Evolutionary conservation across 2,797 vertebrate species (phyloP).

Genomic region (Gallinago solitaria): DNA sequence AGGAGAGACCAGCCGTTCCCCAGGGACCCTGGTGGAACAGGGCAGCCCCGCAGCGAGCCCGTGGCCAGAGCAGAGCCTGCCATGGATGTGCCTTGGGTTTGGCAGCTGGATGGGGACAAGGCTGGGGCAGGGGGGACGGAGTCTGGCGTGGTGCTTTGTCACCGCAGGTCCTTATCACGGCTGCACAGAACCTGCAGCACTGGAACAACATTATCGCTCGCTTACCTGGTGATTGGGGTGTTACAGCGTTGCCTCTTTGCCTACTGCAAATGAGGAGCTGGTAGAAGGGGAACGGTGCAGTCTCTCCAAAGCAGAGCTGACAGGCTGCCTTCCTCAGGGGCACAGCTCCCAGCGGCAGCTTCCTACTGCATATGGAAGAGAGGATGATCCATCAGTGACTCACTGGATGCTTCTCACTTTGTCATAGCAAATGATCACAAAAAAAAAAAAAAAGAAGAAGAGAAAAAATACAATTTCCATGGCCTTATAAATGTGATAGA

Average conservation of each 20-base stretch:
- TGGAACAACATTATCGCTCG: background rate
- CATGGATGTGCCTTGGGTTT: background rate
- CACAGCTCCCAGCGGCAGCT: background rate
- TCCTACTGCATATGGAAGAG: conserved; percentile 7
- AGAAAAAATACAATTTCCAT: background rate
- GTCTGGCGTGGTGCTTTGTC: background rate
- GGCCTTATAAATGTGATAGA: background rate
- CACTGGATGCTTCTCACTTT: conserved; percentile 30
- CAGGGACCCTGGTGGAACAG: background rate
- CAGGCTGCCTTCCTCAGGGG: background rate
- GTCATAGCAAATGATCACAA: background rate
- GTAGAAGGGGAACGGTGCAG: background rate
- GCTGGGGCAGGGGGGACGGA: background rate
- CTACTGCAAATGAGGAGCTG: background rate
- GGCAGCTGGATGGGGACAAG: background rate
- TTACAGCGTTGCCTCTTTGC: background rate
- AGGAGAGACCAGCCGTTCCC: background rate
- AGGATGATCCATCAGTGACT: conserved; percentile 22
- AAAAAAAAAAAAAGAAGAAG: background rate
- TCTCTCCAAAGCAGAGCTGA: conserved; percentile 1
- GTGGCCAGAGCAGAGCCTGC: rapidly evolving
- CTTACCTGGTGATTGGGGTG: background rate
- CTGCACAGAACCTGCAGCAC: background rate
- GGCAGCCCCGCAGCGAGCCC: background rate
- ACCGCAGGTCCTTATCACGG: background rate